Evolutionary conservation across 2,113 vertebrate genomes (phyloP).

Genomic region (Dicentrarchus labrax): DNA sequence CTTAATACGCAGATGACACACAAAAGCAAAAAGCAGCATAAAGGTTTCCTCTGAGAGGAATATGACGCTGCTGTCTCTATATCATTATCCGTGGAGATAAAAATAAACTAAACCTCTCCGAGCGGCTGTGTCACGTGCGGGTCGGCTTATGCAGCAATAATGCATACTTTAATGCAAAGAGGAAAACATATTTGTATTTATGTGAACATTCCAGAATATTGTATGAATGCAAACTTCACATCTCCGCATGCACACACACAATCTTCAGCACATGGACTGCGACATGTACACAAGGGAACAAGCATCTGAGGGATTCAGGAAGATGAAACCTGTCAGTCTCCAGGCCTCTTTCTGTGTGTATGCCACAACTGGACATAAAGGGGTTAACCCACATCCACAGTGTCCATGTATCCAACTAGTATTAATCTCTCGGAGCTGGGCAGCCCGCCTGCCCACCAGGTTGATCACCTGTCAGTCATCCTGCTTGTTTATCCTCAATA

Average conservation of each 20-base stretch:
- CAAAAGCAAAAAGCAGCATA: constrained; percentile 55
- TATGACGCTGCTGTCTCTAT: background rate
- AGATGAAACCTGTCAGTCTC: background rate
- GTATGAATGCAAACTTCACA: background rate
- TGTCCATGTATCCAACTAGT: background rate
- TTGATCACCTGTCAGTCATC: constrained; percentile 37
- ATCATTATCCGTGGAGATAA: constrained; percentile 40
- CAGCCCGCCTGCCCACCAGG: background rate
- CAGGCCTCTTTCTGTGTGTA: background rate
- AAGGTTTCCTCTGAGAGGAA: constrained; percentile 55
- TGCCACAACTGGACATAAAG: background rate
- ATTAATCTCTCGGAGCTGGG: constrained; percentile 10
- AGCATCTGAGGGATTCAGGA: background rate
- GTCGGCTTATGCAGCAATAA: background rate
- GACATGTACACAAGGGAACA: background rate
- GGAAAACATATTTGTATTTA: background rate
- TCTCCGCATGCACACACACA: background rate
- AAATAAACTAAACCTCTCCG: constrained; percentile 46
- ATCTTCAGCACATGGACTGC: background rate
- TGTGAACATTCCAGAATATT: background rate
- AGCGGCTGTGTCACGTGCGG: background rate
- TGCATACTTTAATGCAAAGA: background rate
- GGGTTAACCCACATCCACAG: constrained; percentile 5
- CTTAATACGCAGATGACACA: constrained; percentile 78
- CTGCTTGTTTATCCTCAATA: background rate